Conservation (phyloP, 23 tunicate genomes). For the Clavelina lepadiformis region DNA sequence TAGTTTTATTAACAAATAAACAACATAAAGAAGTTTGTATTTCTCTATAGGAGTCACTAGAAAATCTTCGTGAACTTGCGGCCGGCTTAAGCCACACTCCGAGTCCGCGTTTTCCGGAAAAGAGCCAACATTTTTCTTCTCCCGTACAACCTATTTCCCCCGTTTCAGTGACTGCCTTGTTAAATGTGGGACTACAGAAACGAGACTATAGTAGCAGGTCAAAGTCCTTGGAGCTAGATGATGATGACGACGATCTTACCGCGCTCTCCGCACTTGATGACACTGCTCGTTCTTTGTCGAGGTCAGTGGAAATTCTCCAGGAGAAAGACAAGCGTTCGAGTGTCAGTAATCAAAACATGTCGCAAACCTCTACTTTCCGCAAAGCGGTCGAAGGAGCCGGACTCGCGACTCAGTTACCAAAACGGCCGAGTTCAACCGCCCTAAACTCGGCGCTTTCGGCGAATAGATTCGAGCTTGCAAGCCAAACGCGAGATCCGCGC, state of each 20-base stretch:
- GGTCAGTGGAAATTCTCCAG: constrained; percentile 13
- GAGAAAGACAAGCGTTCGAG: not conserved
- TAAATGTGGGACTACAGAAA: not conserved
- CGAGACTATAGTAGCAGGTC: constrained; percentile 1
- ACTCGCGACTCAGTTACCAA: constrained; percentile 32
- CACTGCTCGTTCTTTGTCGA: constrained; percentile 12
- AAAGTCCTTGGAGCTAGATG: constrained; percentile 16
- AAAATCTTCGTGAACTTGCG: constrained; percentile 49
- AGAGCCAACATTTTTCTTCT: not conserved
- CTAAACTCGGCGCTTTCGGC: constrained; percentile 17
- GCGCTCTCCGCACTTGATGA: constrained; percentile 10
- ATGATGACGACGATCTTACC: constrained; percentile 7
- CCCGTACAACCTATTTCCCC: too few relatives aligned
- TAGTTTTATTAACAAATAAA: not conserved
- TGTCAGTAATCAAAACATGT: too few relatives aligned
- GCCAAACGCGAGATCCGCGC: too few relatives aligned
- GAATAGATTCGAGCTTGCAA: too few relatives aligned
- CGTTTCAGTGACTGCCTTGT: too few relatives aligned
- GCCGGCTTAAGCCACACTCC: constrained; percentile 40
- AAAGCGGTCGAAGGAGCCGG: constrained; percentile 48
- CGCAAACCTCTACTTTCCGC: constrained; percentile 25
- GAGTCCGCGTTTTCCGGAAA: not conserved
- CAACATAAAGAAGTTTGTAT: not conserved
- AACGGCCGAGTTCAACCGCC: constrained; percentile 31
- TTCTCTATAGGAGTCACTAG: constrained; percentile 43